Conservation (phyloP, 2,797 vertebrate species). For the Remorina albescens region DNA sequence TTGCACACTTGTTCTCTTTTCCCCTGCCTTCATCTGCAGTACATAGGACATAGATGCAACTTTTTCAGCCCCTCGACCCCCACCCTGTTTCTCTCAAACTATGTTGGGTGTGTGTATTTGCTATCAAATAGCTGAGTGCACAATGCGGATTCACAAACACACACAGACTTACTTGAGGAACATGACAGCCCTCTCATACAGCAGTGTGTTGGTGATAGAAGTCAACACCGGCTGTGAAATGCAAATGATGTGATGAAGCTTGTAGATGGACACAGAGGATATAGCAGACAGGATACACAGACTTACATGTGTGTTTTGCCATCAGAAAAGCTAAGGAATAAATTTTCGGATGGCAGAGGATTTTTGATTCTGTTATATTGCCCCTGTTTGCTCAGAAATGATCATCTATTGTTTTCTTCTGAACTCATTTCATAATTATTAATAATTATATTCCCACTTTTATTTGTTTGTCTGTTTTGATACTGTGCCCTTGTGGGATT, state of each 20-base stretch:
- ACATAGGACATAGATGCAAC: slow-evolving; percentile 52
- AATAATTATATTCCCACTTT: neutral
- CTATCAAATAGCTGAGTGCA: slow-evolving; percentile 50
- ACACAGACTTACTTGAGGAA: slow-evolving; percentile 51
- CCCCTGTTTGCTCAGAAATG: neutral
- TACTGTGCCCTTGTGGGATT: neutral
- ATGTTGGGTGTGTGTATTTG: slow-evolving; percentile 16
- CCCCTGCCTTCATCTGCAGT: slow-evolving; percentile 56
- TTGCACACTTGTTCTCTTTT: slow-evolving; percentile 65
- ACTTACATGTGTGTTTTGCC: slow-evolving; percentile 47
- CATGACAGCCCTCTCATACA: slow-evolving; percentile 73
- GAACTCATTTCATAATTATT: neutral
- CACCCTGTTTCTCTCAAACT: slow-evolving; percentile 6
- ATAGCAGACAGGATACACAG: slow-evolving; percentile 55
- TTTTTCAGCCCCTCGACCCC: slow-evolving; percentile 21
- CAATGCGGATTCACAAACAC: slow-evolving; percentile 34
- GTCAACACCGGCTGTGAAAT: slow-evolving; percentile 72
- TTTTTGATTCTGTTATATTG: slow-evolving; percentile 11
- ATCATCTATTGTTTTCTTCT: neutral
- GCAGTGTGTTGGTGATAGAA: slow-evolving; percentile 69
- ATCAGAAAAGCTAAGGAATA: slow-evolving; percentile 44
- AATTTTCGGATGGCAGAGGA: slow-evolving; percentile 30
- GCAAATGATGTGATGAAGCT: slow-evolving; percentile 69
- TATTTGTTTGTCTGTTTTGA: neutral
- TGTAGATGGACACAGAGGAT: slow-evolving; percentile 50